Evolutionary conservation across 2,888 invertebrate species (phyloP).

Genomic region (Lacanobia oleracea): DNA sequence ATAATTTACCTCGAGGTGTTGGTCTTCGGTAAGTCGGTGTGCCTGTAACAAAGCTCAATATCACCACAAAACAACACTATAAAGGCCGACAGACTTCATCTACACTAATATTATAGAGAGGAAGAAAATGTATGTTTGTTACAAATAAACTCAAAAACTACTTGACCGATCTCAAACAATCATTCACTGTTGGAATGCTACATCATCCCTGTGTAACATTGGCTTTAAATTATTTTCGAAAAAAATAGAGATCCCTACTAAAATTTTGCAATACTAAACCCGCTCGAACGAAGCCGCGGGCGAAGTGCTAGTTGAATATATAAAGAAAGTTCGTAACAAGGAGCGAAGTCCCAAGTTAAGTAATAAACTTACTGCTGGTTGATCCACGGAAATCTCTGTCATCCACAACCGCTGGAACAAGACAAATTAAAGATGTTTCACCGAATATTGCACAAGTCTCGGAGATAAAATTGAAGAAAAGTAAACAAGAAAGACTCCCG

Average conservation of each 20-base stretch:
- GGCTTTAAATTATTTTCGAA: no score
- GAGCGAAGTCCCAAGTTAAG: conserved; percentile 11
- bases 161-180: no score
- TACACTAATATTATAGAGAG: no score
- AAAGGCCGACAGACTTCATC: conserved; percentile 1
- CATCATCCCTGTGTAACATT: no score
- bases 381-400: conserved; percentile 53
- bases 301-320: neutral
- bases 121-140: no score
- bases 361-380: conserved; percentile 55
- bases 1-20: conserved; percentile 69
- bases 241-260: no score
- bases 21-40: conserved; percentile 52
- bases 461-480: neutral
- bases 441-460: neutral
- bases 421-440: conserved; percentile 28
- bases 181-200: no score
- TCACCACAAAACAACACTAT: conserved; percentile 6
- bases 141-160: no score
- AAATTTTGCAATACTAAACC: no score
- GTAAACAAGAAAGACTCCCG: neutral
- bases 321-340: conserved; percentile 23
- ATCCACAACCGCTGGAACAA: conserved; percentile 52
- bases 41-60: conserved; percentile 69
- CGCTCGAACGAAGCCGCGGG: no score